A percentile compares a stretch with the other conserved stretches of the same genome.
Evolutionary conservation across 2,888 invertebrate genomes (phyloP).

Genomic region (Eupithecia inturbata): DNA sequence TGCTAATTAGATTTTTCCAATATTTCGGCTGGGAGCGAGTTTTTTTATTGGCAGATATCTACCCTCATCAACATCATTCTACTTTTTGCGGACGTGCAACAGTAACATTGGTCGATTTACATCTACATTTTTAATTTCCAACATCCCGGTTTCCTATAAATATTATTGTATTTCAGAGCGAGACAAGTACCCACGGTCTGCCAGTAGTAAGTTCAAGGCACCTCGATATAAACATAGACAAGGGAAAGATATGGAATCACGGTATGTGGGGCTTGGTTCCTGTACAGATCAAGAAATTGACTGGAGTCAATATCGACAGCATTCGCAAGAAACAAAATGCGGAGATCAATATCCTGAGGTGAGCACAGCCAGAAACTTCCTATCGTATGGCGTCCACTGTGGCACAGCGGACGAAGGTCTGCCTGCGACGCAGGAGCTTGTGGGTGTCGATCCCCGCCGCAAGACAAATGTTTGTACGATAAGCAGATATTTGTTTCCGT

Average conservation of each 20-base stretch:
- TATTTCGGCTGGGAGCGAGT: neutral
- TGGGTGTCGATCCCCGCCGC: neutral
- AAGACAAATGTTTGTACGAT: too few relatives aligned
- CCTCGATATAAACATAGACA: conserved; percentile 65
- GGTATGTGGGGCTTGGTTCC: conserved; percentile 77
- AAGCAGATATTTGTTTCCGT: too few relatives aligned
- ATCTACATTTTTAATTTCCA: neutral
- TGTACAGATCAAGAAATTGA: conserved; percentile 70
- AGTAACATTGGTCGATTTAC: neutral
- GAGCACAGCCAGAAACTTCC: neutral
- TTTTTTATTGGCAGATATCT: too few relatives aligned
- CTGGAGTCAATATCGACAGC: conserved; percentile 65
- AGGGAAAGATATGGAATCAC: conserved; percentile 61
- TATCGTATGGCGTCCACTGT: neutral
- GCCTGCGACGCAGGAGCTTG: too few relatives aligned
- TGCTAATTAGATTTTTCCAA: neutral
- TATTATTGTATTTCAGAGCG: conserved; percentile 60
- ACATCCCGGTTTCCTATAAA: neutral
- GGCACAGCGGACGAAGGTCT: neutral
- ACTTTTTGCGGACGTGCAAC: neutral
- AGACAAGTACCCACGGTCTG: conserved; percentile 71
- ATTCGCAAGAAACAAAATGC: conserved; percentile 68
- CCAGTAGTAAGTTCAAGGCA: conserved; percentile 72
- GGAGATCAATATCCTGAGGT: conserved; percentile 79
- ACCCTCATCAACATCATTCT: neutral